Evolutionary conservation across 2,888 invertebrate genomes (phyloP).

Genomic region (Athalia rosae): DNA sequence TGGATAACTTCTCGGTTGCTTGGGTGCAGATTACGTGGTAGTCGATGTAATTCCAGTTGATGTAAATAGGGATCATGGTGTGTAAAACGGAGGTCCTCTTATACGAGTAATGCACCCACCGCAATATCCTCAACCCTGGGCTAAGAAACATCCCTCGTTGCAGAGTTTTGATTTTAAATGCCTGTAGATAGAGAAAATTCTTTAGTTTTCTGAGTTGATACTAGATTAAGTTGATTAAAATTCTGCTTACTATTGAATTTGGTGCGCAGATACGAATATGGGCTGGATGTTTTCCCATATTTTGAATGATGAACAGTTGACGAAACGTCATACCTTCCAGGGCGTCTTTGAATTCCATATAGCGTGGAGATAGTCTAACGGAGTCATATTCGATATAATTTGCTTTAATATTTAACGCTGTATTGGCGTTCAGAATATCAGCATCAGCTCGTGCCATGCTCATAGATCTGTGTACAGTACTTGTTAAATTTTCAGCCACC

Average conservation of each 20-base stretch:
- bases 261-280: conserved; percentile 68
- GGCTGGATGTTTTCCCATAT: conserved; percentile 66
- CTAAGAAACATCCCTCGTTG: conserved; percentile 60
- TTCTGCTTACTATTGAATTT: conserved; percentile 69
- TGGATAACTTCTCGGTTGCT: conserved; percentile 60
- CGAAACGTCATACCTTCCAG: conserved; percentile 70
- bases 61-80: conserved; percentile 67
- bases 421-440: neutral
- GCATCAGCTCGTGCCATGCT: neutral
- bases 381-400: conserved; percentile 53
- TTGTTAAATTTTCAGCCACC: conserved; percentile 8
- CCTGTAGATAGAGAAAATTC: conserved; percentile 58
- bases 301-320: conserved; percentile 67
- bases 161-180: conserved; percentile 66
- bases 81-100: conserved; percentile 61
- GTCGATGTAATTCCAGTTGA: conserved; percentile 65
- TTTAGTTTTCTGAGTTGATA: conserved; percentile 5
- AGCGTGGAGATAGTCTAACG: conserved; percentile 68
- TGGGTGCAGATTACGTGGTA: conserved; percentile 65
- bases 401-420: neutral
- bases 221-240: neutral
- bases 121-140: conserved; percentile 70
- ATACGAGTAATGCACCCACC: conserved; percentile 67
- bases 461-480: neutral
- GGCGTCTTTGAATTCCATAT: conserved; percentile 71